Base-by-base conservation (phyloP, 92 coral and sea anemone species). In the Porites cylindrica region DNA sequence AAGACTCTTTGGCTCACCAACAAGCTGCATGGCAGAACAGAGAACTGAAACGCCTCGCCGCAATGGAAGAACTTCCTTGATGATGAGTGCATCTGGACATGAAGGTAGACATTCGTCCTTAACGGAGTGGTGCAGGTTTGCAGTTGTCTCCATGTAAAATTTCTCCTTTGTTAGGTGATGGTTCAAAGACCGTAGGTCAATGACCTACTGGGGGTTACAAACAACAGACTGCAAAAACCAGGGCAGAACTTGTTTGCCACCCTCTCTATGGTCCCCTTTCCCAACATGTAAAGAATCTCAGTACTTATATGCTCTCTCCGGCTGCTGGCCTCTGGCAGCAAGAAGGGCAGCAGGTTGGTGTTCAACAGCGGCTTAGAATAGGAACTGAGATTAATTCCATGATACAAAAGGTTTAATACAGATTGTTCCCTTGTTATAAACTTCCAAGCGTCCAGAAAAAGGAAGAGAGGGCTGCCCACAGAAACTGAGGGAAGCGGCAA, bases 221-320 rank as follows among this genome's bases (percentile, higher is more conserved):
- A 84, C 54, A 84, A 21, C 50, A 19, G 56, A 38, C 88, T 75
- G 88, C 61, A 83, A 71, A 84, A 74, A 14, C 88, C 80, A 59
- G 88, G 71, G 59, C 51, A 75, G 72, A 26, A 23, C 54, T 43
- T 63, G 88, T 72, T 75, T 5, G 20, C 59, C 52, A 81, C 85
- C 80, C 26, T 20, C 79, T 64, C 85, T 6, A 81, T 23, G 60
- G 85, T 78, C 32, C 4, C 50, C 38, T 81, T 81, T 68, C 58
- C 3, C 19, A 77, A 58, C 38, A 77, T 11, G 69, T 67, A 78
- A n/a, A 8, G 21, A 58, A 78, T 78, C 64, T 78, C 82, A 7
- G 14, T 7, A 1, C 60, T 68, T 32, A 78, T 43, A 68, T 78
- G 82, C 21, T 78, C 56, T 60, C 82, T 78, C 69, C 19, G 54